Percentiles rank a stretch among this genome's conserved stretches.
phyloP scores from a whole-genome alignment of 2,888 invertebrate genomes.

The Drosophila borborema region DNA sequence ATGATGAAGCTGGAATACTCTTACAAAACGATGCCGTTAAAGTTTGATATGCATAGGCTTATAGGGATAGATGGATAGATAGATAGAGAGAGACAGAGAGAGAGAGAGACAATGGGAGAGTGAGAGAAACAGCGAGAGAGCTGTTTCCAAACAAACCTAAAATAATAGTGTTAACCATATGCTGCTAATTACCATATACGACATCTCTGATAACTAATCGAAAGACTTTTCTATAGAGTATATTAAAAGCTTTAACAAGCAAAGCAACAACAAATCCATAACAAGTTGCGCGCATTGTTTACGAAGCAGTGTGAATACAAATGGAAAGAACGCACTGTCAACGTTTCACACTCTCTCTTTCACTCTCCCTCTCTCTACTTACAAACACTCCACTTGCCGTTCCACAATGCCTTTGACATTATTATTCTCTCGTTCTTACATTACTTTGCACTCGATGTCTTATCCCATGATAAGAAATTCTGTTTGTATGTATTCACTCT shows the following conservation, averaged over 20 bases:
- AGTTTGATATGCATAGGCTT: background rate
- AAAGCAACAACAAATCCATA: conserved; percentile 39
- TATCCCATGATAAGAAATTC: no score
- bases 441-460: no score
- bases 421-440: background rate
- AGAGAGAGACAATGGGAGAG: background rate
- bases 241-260: conserved; percentile 14
- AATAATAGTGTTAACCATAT: no score
- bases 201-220: background rate
- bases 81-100: background rate
- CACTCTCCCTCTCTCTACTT: no score
- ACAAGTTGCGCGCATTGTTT: conserved; percentile 17
- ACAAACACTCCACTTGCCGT: background rate
- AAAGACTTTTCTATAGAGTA: background rate
- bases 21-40: background rate
- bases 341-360: background rate
- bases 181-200: background rate
- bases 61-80: background rate
- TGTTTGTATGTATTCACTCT: no score
- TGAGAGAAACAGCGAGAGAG: no score
- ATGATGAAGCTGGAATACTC: background rate
- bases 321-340: background rate
- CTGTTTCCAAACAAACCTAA: no score
- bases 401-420: no score
- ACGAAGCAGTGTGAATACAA: conserved; percentile 29